phyloP scores from a whole-genome alignment of 2,888 invertebrate species.

The Balanococcus diminutus region DNA sequence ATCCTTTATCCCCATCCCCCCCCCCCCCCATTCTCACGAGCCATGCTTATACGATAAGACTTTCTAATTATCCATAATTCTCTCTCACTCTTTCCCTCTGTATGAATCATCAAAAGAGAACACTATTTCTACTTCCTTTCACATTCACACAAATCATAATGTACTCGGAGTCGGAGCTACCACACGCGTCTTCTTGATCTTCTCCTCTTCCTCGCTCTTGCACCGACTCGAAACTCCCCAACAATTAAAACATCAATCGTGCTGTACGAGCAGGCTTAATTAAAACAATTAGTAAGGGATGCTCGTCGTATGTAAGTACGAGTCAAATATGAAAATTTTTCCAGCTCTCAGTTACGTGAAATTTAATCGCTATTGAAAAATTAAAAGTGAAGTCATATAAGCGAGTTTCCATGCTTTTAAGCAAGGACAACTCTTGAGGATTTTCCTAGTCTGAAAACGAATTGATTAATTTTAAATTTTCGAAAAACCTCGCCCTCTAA shows the following conservation, averaged over 20 bases:
- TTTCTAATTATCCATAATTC: conserved; percentile 14
- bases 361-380: too few relatives aligned
- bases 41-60: neutral
- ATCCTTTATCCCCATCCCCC: neutral
- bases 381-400: too few relatives aligned
- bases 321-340: neutral
- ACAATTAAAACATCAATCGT: conserved; percentile 18
- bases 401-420: too few relatives aligned
- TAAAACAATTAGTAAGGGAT: conserved; percentile 14
- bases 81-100: neutral
- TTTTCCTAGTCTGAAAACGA: too few relatives aligned
- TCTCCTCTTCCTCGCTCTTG: neutral
- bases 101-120: neutral
- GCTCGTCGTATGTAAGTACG: neutral
- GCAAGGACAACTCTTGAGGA: too few relatives aligned
- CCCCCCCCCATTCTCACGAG: too few relatives aligned
- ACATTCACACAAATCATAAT: conserved; percentile 23
- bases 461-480: too few relatives aligned
- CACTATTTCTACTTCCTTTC: conserved; percentile 14
- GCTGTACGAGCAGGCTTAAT: neutral
- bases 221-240: neutral
- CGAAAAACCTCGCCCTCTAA: too few relatives aligned
- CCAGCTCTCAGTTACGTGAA: neutral
- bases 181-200: neutral
- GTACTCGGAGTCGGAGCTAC: neutral